phyloP scores from a whole-genome alignment of 2,888 invertebrate species.

The Leptopterna dolabrata region DNA sequence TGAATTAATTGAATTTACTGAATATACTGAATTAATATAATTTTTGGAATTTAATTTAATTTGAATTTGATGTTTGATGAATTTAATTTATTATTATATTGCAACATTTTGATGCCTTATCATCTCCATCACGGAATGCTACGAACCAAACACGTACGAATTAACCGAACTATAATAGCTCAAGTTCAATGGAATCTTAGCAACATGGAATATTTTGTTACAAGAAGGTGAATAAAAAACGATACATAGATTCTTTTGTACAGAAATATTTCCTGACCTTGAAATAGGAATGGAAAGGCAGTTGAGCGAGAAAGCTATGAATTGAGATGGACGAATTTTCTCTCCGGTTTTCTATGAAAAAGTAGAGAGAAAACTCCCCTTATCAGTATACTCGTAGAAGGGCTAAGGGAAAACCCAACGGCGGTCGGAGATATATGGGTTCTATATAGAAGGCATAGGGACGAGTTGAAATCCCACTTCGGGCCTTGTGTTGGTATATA shows the following conservation, averaged over 20 bases:
- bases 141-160: no score
- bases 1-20: no score
- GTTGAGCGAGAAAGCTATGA: neutral
- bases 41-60: no score
- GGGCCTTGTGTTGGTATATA: neutral
- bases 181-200: no score
- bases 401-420: neutral
- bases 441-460: neutral
- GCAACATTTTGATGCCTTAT: no score
- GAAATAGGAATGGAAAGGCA: neutral
- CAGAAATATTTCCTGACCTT: neutral
- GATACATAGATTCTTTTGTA: neutral
- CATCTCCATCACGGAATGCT: no score
- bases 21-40: no score
- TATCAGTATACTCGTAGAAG: neutral
- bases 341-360: neutral
- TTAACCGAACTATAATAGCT: no score
- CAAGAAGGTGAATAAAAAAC: no score
- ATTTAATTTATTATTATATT: no score
- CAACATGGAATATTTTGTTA: no score
- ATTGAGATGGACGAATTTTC: neutral
- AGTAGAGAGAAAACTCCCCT: neutral
- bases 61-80: no score
- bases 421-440: neutral
- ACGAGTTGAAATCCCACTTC: neutral